Conservation (phyloP, 1,140 invertebrate species). For the Coenobita brevimanus region DNA sequence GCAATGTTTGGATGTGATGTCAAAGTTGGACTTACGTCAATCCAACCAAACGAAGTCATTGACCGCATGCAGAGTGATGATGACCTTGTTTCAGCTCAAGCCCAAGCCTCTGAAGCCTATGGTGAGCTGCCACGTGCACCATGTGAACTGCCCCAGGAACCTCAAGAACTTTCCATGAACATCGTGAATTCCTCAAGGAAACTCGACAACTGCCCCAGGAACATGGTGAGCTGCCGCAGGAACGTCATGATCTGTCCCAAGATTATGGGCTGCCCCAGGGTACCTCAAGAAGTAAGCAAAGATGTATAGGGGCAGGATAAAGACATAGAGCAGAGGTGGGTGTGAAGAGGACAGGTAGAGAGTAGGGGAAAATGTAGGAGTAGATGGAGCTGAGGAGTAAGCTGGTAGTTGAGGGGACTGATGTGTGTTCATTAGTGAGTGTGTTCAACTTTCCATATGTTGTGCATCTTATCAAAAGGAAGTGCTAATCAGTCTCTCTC, state of each 20-base stretch:
- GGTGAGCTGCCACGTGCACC: background rate
- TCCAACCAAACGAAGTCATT: constrained; percentile 21
- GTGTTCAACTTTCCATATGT: background rate
- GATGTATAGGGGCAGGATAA: too few relatives aligned
- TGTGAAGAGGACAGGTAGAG: too few relatives aligned
- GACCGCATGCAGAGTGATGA: constrained; percentile 30
- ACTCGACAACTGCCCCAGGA: too few relatives aligned
- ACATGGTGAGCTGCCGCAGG: too few relatives aligned
- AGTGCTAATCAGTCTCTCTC: too few relatives aligned
- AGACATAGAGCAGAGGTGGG: too few relatives aligned
- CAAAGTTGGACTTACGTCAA: constrained; percentile 24
- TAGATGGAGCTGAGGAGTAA: background rate
- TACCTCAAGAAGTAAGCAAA: too few relatives aligned
- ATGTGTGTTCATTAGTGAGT: background rate
- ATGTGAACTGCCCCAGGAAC: too few relatives aligned
- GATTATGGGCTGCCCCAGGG: too few relatives aligned
- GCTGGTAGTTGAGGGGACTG: background rate
- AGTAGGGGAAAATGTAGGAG: background rate
- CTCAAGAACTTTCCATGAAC: background rate
- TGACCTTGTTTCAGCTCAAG: constrained; percentile 5
- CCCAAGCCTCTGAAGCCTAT: background rate
- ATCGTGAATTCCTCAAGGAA: too few relatives aligned
- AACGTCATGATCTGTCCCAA: too few relatives aligned
- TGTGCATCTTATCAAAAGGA: background rate
- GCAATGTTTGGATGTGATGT: constrained; percentile 35